These are phyloP conservation scores for Sarcophaga peregrina DNA, from an alignment of 1,140 invertebrate species.

Conservation along the genomic window DNA sequence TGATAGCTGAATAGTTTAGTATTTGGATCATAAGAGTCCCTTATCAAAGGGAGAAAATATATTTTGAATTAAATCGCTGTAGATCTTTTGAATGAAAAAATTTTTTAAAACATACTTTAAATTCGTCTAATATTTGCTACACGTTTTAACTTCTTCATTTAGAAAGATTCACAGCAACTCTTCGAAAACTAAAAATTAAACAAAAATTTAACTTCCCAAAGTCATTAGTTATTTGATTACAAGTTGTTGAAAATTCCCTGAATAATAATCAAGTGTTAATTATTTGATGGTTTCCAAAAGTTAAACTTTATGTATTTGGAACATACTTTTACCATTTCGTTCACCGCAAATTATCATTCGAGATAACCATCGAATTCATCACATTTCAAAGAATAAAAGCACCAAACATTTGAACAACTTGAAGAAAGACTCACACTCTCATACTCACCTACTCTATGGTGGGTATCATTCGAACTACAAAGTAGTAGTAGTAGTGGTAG, in stretches of 20 bases:
- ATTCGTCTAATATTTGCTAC: too few relatives aligned
- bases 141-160: too few relatives aligned
- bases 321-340: background rate
- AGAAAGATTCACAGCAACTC: too few relatives aligned
- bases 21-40: too few relatives aligned
- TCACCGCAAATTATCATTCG: slow-evolving; percentile 64
- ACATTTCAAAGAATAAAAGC: background rate
- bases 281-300: slow-evolving; percentile 65
- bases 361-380: slow-evolving; percentile 63
- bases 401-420: background rate
- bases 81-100: too few relatives aligned
- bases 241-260: slow-evolving; percentile 51
- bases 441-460: background rate
- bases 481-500: background rate
- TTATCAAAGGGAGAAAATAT: too few relatives aligned
- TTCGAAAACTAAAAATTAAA: too few relatives aligned
- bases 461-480: background rate
- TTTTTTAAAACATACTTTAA: too few relatives aligned
- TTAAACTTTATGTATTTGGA: slow-evolving; percentile 52
- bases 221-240: slow-evolving; percentile 19
- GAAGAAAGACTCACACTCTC: background rate
- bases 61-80: too few relatives aligned
- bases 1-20: too few relatives aligned
- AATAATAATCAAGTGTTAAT: slow-evolving; percentile 66
- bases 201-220: background rate